A percentile compares a stretch with the other conserved stretches of the same genome.
These are phyloP conservation scores for Anarsia innoxiella DNA, from an alignment of 2,888 invertebrate genomes.

Conservation along the genomic window DNA sequence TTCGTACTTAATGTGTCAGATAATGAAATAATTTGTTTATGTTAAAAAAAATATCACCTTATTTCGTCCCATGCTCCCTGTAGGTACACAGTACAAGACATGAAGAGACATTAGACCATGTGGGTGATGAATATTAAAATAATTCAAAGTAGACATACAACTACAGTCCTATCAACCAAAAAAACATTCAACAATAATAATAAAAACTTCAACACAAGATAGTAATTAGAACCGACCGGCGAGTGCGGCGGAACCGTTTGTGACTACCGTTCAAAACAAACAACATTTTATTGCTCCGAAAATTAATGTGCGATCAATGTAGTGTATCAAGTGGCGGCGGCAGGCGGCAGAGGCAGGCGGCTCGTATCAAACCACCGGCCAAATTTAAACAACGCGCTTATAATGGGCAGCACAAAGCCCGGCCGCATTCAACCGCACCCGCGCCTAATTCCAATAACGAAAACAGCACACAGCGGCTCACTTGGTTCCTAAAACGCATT, in stretches of 20 bases:
- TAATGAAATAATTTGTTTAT: not conserved
- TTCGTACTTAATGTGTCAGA: no score
- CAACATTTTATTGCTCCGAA: slow-evolving; percentile 41
- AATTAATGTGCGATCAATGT: slow-evolving; percentile 54
- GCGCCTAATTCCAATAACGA: slow-evolving; percentile 66
- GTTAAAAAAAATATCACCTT: no score
- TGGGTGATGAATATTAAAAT: no score
- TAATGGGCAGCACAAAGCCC: slow-evolving; percentile 37
- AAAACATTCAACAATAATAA: not conserved
- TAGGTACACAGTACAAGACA: no score
- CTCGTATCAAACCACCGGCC: slow-evolving; percentile 24
- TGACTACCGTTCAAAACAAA: slow-evolving; percentile 44
- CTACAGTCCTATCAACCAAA: not conserved
- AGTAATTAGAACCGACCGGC: not conserved
- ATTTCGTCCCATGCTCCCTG: no score
- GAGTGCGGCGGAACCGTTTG: slow-evolving; percentile 19
- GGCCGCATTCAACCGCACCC: slow-evolving; percentile 36
- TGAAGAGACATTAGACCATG: no score
- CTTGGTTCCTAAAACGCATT: slow-evolving; percentile 66
- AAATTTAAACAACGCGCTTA: slow-evolving; percentile 37
- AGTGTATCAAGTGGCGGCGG: slow-evolving; percentile 20
- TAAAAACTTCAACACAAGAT: not conserved
- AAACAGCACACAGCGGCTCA: slow-evolving; percentile 62
- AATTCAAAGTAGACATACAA: no score
- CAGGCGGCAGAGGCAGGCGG: slow-evolving; percentile 12